Base-by-base conservation (phyloP, 2,888 invertebrate genomes). In the Syritta pipiens region DNA sequence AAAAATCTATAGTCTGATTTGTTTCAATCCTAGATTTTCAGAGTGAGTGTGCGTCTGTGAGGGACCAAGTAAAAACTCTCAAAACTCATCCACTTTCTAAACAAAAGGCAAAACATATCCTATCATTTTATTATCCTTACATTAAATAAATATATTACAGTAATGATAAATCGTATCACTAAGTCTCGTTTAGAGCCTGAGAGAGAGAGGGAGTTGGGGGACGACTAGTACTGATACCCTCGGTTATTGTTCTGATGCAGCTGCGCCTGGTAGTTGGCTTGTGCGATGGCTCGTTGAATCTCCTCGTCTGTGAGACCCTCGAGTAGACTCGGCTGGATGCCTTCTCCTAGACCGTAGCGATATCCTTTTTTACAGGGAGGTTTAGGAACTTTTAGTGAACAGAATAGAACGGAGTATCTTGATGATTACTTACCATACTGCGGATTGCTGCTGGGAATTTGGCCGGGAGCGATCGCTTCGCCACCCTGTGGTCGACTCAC, bases 291-390 rank as follows among this genome's bases (percentile, higher is more conserved):
- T 17, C 55, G 55, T 30, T 74, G 55, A 30, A 79, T 79, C 7
- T 79, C 79, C 42, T 79, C 79, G 7, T 79, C 79, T 32, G 79
- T 79, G 10, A 79, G 74, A 42, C 77, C 77, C 4, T 77, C 77
- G n/a, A 77, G 60, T 19, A 77, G 49, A 20, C 57, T 74, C n/a
- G 79, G 74, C 26, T 79, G 60, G 5, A 74, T 42, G 28, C 62
- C 55, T 30, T 74, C 57, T 6, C 79, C 62, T 49, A 74, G 19
- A 42, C 67, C 72, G 19, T 79, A 79, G 44, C 49, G 74, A 44
- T 79, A 79, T n/a, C 79, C 79, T 74, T 51, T 62, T 26, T 62
- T 46, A 37, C 62, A 69, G 14, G 40, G 26, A 69, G 51, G 60
- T 51, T 69, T 69, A 17, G 0, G 24, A n/a, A 44, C 68, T 69